Base-by-base conservation (phyloP, 2,113 vertebrate species). In the Catharus fuscescens region DNA sequence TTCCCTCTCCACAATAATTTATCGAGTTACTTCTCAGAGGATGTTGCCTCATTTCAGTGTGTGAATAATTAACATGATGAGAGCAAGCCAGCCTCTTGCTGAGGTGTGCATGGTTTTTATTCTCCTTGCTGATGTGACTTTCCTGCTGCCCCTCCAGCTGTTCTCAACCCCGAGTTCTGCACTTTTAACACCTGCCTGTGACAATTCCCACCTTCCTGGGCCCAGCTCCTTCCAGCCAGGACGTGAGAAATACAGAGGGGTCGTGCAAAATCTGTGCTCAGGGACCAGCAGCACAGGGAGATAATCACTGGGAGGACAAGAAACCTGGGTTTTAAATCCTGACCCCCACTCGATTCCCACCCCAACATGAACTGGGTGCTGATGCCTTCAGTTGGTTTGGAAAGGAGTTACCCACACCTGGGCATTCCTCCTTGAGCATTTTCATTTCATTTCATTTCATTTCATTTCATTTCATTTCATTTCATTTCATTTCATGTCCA, bases 241-340 rank as follows among this genome's bases (percentile, higher is more conserved):
- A 9, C 2, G 3, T 18, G 86, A 73, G 60, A 54, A 73, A 73
- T 15, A 6, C 8, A 29, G 72, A 59, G 60, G 7, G 59, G 36
- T 48, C 0, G 52, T 2, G 61, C 32, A 3, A 26, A 72, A 34
- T 19, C 7, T 5, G 10, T 2, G 42, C 36, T 34, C 1, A 0
- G 6, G 3, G 52, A 18, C 4, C 11, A 42, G 53, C n/a, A 76
- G 38, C n/a, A 19, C 79, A 26, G 60, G 52, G 42, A 12, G 53
- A 31, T 31, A 12, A 56, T 32, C 19, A 32, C 12, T 23, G 56
- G 23, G 14, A 34, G 56, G n/a, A 59, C 32, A 59, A 34, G 12
- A 59, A 34, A 16, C n/a, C n/a, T 24, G 56, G 21, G 7, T 24
- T 34, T 34, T 24, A 34, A 57, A 23, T 32, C 10, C 31, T 56